Evolutionary conservation across 1,140 invertebrate species (phyloP), one percentile per base, ranked within the genome.

Genomic region (Diuraphis noxia): DNA sequence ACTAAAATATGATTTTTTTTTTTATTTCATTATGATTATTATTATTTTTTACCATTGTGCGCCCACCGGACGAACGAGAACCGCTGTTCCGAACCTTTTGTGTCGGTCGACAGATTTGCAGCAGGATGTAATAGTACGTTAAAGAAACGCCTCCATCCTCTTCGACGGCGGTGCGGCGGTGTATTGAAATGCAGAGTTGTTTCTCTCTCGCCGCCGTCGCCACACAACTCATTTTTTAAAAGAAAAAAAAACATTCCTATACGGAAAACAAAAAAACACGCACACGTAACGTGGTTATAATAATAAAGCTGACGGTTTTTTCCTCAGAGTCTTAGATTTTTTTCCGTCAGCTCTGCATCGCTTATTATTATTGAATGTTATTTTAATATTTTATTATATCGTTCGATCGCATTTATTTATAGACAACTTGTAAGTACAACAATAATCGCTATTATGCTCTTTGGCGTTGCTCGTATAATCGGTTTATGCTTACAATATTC

Each of bases 121-220:
- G 88, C 88, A 90, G 88, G 88, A 90, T 90, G 88, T 90, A 90
- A 46, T 90, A 90, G 88, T 90, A 90, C 88, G 88, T 90, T 90
- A 90, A 77, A 90, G 88, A 90, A 90, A 90, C 88, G 88, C 88
- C 88, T 90, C 72, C 88, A 90, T 90, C 88, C 88, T 90, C 63
- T 90, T 88, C 87, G 87, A 30, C 63, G 52, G 87, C 87, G 52
- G 81, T 25, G 49, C 25, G 49, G 56, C 36, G 21, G 43, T 46
- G 41, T 85, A 85, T 85, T 85, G 30, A 82, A 82, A 82, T 30
- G 30, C 40, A n/a, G 41, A 89, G 63, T 77, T 79, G 88, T 90
- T 90, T 90, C 88, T 46, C 63, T 38, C 63, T 49, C 41, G 41
- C 63, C 85, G 84, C 36, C 38, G 38, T 38, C 79, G 81, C n/a